A percentile compares a stretch with the other conserved stretches of the same genome.
Evolutionary conservation across 1,140 invertebrate species (phyloP).

Genomic region (Limonius californicus): DNA sequence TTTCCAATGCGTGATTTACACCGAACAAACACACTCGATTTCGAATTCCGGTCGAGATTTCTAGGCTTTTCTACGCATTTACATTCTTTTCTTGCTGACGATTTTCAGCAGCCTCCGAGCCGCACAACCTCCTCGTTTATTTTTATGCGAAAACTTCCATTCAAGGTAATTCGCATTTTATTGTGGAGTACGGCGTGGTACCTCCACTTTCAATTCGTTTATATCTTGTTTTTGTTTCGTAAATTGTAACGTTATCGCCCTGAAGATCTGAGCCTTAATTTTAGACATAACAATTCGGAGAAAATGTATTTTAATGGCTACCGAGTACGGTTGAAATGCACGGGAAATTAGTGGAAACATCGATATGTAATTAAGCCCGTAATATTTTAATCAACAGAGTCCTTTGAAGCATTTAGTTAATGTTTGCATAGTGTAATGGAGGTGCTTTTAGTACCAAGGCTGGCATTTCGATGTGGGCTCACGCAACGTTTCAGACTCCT

Average conservation of each 20-base stretch:
- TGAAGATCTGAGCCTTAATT: too few relatives aligned
- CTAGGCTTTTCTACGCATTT: not conserved
- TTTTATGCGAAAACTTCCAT: not conserved
- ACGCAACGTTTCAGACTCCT: not conserved
- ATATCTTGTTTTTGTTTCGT: not conserved
- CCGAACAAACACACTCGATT: constrained; percentile 1
- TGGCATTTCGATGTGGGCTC: not conserved
- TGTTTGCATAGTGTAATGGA: constrained; percentile 28
- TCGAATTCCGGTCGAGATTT: not conserved
- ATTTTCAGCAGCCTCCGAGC: not conserved
- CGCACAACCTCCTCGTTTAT: not conserved
- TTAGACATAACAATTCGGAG: constrained; percentile 1
- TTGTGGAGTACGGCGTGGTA: not conserved
- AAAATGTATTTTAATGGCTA: not conserved
- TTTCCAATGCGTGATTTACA: not conserved
- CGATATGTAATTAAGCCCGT: constrained; percentile 27
- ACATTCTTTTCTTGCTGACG: not conserved
- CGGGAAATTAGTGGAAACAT: constrained; percentile 19
- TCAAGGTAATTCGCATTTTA: not conserved
- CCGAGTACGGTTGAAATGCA: not conserved
- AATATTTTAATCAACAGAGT: constrained; percentile 29
- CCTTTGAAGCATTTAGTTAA: constrained; percentile 30
- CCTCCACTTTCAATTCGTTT: not conserved
- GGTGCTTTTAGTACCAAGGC: constrained; percentile 13
- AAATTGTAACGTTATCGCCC: too few relatives aligned